Conservation (phyloP, 2,797 vertebrate species). For the Enteromius treurensis region DNA sequence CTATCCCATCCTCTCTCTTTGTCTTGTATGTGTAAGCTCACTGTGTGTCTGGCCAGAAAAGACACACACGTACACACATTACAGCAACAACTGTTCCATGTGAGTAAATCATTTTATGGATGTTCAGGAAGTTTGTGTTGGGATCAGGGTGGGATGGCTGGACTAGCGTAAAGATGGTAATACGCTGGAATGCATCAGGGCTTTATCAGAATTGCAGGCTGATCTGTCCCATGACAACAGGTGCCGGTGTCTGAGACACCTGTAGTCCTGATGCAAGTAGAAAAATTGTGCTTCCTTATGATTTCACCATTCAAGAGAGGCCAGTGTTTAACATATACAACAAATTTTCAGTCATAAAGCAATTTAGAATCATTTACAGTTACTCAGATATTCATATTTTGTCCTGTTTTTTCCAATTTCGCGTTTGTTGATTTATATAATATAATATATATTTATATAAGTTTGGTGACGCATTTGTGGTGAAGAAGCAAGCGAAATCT, state of each 20-base stretch:
- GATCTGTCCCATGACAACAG: conserved; percentile 63
- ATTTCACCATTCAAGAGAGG: neutral
- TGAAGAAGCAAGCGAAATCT: neutral
- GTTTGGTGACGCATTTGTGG: neutral
- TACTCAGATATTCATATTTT: neutral
- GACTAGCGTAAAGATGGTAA: conserved; percentile 6
- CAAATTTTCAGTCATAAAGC: neutral
- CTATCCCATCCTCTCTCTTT: conserved; percentile 63
- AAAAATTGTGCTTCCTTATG: neutral
- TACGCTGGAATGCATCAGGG: conserved; percentile 49
- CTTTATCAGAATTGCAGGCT: conserved; percentile 31
- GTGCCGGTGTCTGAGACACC: conserved; percentile 68
- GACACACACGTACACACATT: conserved; percentile 31
- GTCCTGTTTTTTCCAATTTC: neutral
- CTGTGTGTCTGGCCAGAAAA: conserved; percentile 50
- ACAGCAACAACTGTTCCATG: conserved; percentile 56
- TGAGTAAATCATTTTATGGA: conserved; percentile 61
- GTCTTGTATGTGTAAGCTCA: conserved; percentile 49
- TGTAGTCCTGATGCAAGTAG: conserved; percentile 38
- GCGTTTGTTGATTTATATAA: neutral
- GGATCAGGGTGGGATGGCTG: conserved; percentile 50
- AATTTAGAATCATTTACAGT: neutral
- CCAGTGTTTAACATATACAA: neutral
- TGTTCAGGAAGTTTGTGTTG: conserved; percentile 61
- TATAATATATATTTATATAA: neutral